phyloP scores from a whole-genome alignment of 2,888 invertebrate genomes.

The Chrysolina haemoptera region DNA sequence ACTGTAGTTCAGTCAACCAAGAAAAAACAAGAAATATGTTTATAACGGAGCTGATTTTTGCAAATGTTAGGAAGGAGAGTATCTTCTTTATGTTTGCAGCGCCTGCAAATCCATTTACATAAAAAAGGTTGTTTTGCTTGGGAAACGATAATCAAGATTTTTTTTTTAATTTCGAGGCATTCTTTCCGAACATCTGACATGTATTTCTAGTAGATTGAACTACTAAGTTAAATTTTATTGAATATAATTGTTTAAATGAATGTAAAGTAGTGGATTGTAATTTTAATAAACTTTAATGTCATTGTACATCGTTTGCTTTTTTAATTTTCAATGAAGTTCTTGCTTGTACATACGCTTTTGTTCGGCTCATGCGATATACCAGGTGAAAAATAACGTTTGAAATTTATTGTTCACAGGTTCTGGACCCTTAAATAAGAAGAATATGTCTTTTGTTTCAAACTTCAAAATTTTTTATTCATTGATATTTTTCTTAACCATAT shows the following conservation, averaged over 20 bases:
- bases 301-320: constrained; percentile 28
- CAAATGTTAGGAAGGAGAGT: neutral
- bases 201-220: constrained; percentile 26
- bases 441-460: constrained; percentile 5
- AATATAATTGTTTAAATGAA: constrained; percentile 32
- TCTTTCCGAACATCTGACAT: constrained; percentile 16
- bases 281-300: constrained; percentile 42
- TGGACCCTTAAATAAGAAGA: constrained; percentile 26
- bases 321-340: neutral
- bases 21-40: neutral
- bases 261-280: constrained; percentile 43
- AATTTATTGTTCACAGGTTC: constrained; percentile 21
- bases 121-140: too few species aligned
- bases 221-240: constrained; percentile 36
- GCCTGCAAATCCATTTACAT: too few species aligned
- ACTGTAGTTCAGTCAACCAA: neutral
- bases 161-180: constrained; percentile 23
- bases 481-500: constrained; percentile 18
- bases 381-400: neutral
- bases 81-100: neutral
- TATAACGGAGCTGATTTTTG: neutral
- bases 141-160: too few species aligned
- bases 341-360: constrained; percentile 19
- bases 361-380: neutral
- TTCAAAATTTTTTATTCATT: constrained; percentile 24